These are phyloP conservation scores for Antheraea pernyi DNA, from an alignment of 1,140 invertebrate species.

Conservation along the genomic window DNA sequence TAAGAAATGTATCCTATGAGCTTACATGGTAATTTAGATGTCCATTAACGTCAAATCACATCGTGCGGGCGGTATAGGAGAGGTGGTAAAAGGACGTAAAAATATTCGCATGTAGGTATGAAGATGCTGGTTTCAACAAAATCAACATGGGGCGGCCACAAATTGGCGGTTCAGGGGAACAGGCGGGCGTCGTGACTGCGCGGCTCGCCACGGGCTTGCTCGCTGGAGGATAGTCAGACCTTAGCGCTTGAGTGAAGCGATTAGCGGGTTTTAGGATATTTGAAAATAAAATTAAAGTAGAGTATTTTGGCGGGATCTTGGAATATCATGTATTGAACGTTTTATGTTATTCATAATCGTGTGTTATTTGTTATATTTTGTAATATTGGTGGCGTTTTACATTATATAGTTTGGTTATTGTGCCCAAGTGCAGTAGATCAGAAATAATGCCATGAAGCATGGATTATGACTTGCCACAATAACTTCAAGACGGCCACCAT, in stretches of 20 bases:
- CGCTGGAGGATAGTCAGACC: slow-evolving; percentile 1
- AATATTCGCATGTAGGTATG: slow-evolving; percentile 52
- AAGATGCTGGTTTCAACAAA: slow-evolving; percentile 74
- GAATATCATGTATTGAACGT: too few relatives aligned
- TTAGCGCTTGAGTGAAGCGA: slow-evolving; percentile 35
- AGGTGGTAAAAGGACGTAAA: slow-evolving; percentile 55
- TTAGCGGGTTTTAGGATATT: background rate
- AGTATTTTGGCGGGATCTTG: too few relatives aligned
- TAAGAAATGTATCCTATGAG: background rate
- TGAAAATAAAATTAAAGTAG: too few relatives aligned
- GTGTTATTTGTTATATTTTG: too few relatives aligned
- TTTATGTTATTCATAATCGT: too few relatives aligned
- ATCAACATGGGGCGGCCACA: slow-evolving; percentile 73
- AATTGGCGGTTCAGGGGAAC: slow-evolving; percentile 67
- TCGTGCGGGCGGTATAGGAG: slow-evolving; percentile 16
- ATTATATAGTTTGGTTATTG: too few relatives aligned
- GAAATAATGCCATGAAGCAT: too few relatives aligned
- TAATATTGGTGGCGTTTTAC: too few relatives aligned
- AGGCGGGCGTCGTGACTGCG: slow-evolving; percentile 60
- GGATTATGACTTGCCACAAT: too few relatives aligned
- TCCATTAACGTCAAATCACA: slow-evolving; percentile 2
- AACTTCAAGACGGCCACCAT: too few relatives aligned
- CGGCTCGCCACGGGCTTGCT: slow-evolving; percentile 47
- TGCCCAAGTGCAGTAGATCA: too few relatives aligned
- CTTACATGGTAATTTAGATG: background rate